Conservation (phyloP, 1,140 invertebrate genomes). For the Adelges cooleyi region DNA sequence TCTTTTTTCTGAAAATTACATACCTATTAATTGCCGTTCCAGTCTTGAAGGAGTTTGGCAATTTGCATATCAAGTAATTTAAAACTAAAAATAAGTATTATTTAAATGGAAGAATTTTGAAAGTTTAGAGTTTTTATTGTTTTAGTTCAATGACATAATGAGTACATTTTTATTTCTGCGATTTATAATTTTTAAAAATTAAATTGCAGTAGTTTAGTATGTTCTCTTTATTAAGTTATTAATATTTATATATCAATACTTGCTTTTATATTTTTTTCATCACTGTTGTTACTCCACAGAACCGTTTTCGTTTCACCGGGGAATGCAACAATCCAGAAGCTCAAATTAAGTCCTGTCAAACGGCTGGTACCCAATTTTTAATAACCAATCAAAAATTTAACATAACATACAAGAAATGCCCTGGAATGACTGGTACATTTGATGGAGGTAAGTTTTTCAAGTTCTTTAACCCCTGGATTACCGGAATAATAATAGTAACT, state of each 20-base stretch:
- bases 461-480: no score
- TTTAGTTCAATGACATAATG: no score
- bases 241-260: neutral
- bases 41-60: constrained; percentile 90
- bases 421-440: constrained; percentile 71
- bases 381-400: constrained; percentile 96
- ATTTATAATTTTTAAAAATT: neutral
- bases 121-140: no score
- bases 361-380: constrained; percentile 86
- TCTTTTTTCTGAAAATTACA: constrained; percentile 79
- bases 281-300: constrained; percentile 42
- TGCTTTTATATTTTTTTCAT: no score
- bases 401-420: constrained; percentile 83
- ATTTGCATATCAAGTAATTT: constrained; percentile 71
- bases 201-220: neutral
- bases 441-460: constrained; percentile 54
- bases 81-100: no score
- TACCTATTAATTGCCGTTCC: constrained; percentile 82
- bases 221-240: neutral
- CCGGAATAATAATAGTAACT: neutral
- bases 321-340: constrained; percentile 79
- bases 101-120: no score
- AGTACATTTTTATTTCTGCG: neutral
- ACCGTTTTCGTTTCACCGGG: constrained; percentile 78
- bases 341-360: constrained; percentile 86